These are phyloP conservation scores for Pelosia muscerda DNA, from an alignment of 2,888 invertebrate genomes.

Conservation along the genomic window DNA sequence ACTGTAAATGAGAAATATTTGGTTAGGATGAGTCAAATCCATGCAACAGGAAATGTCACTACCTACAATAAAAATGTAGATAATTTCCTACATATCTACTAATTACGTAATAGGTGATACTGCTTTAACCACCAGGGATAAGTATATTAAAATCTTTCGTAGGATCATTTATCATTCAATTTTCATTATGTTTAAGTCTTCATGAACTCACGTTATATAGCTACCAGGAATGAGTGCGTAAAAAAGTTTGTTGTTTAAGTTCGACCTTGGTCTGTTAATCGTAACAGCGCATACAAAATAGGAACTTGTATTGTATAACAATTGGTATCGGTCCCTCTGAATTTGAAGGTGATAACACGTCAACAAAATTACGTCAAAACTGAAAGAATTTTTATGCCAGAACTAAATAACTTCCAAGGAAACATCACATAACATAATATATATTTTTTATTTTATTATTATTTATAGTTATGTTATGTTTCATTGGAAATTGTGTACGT, in stretches of 20 bases:
- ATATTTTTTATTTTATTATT: neutral
- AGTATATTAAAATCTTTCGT: neutral
- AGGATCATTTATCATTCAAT: neutral
- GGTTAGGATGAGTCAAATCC: neutral
- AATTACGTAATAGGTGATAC: neutral
- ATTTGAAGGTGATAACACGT: neutral
- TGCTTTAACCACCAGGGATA: neutral
- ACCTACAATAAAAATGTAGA: neutral
- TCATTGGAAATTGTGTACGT: too few relatives aligned
- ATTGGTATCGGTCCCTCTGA: neutral
- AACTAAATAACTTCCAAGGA: neutral
- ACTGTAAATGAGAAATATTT: neutral
- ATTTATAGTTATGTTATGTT: too few relatives aligned
- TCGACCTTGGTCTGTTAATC: neutral
- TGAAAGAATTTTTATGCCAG: neutral
- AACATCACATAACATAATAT: neutral
- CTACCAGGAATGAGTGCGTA: neutral
- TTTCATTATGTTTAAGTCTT: neutral
- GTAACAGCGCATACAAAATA: neutral
- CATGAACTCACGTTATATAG: neutral
- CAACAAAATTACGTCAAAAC: neutral
- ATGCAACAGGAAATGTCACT: neutral
- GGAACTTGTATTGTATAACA: neutral
- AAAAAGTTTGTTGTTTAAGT: neutral
- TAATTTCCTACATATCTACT: neutral